Evolutionary conservation across 2,888 invertebrate species (phyloP).

Genomic region (Rhagonycha fulva): DNA sequence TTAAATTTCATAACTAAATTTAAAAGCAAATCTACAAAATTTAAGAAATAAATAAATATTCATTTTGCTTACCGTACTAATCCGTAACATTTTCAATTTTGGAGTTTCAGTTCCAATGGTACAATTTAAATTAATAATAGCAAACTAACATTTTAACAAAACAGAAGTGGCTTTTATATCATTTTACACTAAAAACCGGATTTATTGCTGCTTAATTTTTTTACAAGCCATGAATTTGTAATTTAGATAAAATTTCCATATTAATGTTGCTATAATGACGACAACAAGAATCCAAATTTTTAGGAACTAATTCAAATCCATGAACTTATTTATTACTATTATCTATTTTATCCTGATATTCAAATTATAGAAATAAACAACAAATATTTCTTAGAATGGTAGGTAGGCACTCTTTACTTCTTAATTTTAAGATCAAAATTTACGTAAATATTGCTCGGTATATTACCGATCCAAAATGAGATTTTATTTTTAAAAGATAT

Average conservation of each 20-base stretch:
- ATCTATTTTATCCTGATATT: too few relatives aligned
- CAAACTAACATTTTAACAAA: not conserved
- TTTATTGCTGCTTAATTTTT: not conserved
- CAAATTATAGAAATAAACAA: not conserved
- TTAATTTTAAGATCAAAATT: too few relatives aligned
- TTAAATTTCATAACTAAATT: too few relatives aligned
- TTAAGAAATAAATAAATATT: not conserved
- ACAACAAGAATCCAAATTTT: not conserved
- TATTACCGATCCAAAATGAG: too few relatives aligned
- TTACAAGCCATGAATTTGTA: not conserved
- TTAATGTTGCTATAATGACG: not conserved
- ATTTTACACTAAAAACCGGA: not conserved
- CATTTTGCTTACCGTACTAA: not conserved
- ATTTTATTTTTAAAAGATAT: too few relatives aligned
- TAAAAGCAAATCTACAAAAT: too few relatives aligned
- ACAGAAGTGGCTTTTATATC: not conserved
- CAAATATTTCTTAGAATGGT: not conserved
- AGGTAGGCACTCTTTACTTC: too few relatives aligned
- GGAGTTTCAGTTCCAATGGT: not conserved
- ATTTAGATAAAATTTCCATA: not conserved
- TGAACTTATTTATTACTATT: too few relatives aligned
- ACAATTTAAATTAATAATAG: not conserved
- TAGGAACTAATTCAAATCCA: not conserved
- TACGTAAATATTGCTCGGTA: too few relatives aligned
- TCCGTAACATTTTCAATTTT: not conserved